Evolutionary conservation across 2,888 invertebrate genomes (phyloP), one percentile per base, ranked within the genome.

Genomic region (Eledone cirrhosa): DNA sequence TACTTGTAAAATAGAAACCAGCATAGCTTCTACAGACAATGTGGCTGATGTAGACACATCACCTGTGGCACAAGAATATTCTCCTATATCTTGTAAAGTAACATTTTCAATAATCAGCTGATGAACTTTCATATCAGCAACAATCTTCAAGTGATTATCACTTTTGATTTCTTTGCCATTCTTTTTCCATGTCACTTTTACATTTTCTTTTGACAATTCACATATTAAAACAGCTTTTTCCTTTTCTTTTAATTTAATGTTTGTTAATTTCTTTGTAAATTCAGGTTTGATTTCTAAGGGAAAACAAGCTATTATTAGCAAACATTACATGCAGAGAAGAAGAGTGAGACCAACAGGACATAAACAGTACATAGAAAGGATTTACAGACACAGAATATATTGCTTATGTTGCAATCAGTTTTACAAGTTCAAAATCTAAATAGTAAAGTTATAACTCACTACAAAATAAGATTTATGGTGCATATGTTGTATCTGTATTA

Each of bases 131-230:
- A 86, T 96, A 91, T 96, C 96, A 88, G 95, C 94, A 79, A 95
- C 94, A 33, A 97, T 94, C 88, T 84, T 95, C 93, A 89, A 96
- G 89, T 96, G 85, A 80, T 85, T 96, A 95, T 96, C 65, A 24
- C 65, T 65, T 29, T 65, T 65, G 27, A 65, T 16, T 65, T 65
- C 65, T 24, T 65, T 5, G 24, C 65, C 65, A 65, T 65, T 65
- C 65, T 65, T 65, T 65, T 65, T 65, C 65, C 65, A 65, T 29
- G 29, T 24, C 0, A 65, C 65, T 24, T 65, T 65, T 29, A 65
- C 65, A 65, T 65, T 65, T 65, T 65, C 65, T 65, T 65, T 65
- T 13, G 24, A 29, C 65, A 65, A 65, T 65, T 65, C 65, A 65
- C 65, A 65, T 65, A 14, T 7, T 29, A 65, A 29, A 14, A 16